phyloP scores from a whole-genome alignment of 2,113 vertebrate genomes.

The Myiozetetes cayanensis region DNA sequence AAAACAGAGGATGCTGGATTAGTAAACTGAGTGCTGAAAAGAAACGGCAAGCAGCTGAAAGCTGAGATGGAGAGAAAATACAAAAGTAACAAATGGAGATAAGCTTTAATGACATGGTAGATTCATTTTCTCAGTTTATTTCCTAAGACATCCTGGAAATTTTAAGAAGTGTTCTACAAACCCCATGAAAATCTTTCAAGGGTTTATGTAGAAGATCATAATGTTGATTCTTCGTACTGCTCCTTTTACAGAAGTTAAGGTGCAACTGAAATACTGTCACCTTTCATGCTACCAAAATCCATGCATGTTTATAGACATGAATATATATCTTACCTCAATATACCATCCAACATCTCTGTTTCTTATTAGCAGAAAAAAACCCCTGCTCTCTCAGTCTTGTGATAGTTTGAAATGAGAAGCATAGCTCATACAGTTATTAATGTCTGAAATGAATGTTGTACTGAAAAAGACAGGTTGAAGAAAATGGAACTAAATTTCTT shows the following conservation, averaged over 20 bases:
- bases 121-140: neutral
- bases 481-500: neutral
- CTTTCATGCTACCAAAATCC: neutral
- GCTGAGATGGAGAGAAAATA: neutral
- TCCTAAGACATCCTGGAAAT: neutral
- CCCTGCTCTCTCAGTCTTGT: neutral
- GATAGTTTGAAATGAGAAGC: neutral
- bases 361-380: neutral
- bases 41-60: neutral
- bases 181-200: neutral
- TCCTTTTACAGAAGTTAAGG: neutral
- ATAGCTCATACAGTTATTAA: neutral
- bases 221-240: neutral
- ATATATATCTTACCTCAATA: neutral
- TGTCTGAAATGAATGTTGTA: neutral
- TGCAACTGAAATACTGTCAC: neutral
- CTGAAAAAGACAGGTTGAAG: neutral
- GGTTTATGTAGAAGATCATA: neutral
- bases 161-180: neutral
- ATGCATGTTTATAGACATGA: neutral
- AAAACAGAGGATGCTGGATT: neutral
- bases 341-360: neutral
- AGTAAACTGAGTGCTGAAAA: neutral
- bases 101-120: neutral
- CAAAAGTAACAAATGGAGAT: neutral